Evolutionary conservation across 35 echinoderm and acorn worm genomes (phyloP).

Genomic region (Ophiothrix spiculata): DNA sequence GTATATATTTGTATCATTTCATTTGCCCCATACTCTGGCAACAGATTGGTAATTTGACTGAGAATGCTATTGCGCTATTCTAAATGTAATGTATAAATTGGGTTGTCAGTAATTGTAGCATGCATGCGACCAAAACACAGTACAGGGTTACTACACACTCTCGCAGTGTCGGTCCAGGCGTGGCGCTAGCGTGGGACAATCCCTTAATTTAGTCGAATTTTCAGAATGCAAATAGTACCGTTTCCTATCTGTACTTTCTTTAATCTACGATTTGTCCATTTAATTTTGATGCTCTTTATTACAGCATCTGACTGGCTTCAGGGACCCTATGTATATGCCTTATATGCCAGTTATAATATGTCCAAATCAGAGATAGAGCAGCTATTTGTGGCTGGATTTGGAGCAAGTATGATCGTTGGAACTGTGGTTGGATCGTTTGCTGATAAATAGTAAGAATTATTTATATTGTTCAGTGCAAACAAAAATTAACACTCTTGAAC

Average conservation of each 20-base stretch:
- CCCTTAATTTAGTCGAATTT: background rate
- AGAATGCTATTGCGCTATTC: background rate
- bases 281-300: background rate
- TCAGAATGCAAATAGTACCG: too few relatives aligned
- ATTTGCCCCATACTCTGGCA: background rate
- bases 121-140: background rate
- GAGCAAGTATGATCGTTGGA: slow-evolving; percentile 55
- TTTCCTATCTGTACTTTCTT: too few relatives aligned
- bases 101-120: background rate
- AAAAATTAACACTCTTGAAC: too few relatives aligned
- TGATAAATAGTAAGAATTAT: slow-evolving; percentile 66
- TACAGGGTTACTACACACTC: background rate
- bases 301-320: slow-evolving; percentile 56
- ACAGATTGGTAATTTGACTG: too few relatives aligned
- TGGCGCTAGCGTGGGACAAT: too few relatives aligned
- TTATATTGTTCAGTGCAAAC: too few relatives aligned
- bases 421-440: slow-evolving; percentile 59
- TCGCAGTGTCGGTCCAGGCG: too few relatives aligned
- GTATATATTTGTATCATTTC: background rate
- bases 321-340: slow-evolving; percentile 54
- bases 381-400: slow-evolving; percentile 55
- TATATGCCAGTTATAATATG: slow-evolving; percentile 56
- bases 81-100: background rate
- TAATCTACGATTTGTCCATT: too few relatives aligned
- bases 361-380: slow-evolving; percentile 42